A percentile compares a stretch with the other conserved stretches of the same genome.
Evolutionary conservation across 1,140 invertebrate species (phyloP).

Genomic region (Habropoda laboriosa): DNA sequence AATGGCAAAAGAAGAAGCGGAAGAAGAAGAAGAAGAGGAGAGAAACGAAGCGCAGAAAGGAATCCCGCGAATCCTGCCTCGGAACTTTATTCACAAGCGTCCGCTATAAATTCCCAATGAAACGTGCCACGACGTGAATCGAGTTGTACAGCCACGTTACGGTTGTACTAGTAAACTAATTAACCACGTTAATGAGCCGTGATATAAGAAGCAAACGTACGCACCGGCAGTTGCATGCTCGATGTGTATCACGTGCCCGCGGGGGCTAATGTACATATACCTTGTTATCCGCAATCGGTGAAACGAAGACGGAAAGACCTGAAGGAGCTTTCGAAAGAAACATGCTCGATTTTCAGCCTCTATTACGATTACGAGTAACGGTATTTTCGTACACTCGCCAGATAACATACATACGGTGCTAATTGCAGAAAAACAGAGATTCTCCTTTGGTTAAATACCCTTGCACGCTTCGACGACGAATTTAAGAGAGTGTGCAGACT

Average conservation of each 20-base stretch:
- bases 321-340: constrained; percentile 2
- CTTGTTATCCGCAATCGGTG: background rate
- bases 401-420: constrained; percentile 20
- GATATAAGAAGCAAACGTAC: constrained; percentile 55
- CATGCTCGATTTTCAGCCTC: background rate
- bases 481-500: too few species aligned
- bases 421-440: constrained; percentile 26
- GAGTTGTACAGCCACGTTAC: constrained; percentile 41
- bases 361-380: constrained; percentile 30
- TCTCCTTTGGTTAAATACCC: too few species aligned
- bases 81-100: constrained; percentile 34
- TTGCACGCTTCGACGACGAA: too few species aligned
- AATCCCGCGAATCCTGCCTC: background rate
- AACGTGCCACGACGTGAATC: constrained; percentile 36
- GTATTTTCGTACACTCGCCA: background rate
- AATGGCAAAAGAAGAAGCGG: too few species aligned
- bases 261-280: background rate
- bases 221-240: constrained; percentile 11
- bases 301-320: constrained; percentile 4
- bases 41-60: background rate
- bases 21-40: background rate
- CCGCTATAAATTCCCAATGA: constrained; percentile 46
- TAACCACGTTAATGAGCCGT: constrained; percentile 59
- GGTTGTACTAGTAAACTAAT: constrained; percentile 58
- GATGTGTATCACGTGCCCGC: constrained; percentile 37